phyloP scores from a whole-genome alignment of 2,888 invertebrate genomes.

The Mechanitis mazaeus region DNA sequence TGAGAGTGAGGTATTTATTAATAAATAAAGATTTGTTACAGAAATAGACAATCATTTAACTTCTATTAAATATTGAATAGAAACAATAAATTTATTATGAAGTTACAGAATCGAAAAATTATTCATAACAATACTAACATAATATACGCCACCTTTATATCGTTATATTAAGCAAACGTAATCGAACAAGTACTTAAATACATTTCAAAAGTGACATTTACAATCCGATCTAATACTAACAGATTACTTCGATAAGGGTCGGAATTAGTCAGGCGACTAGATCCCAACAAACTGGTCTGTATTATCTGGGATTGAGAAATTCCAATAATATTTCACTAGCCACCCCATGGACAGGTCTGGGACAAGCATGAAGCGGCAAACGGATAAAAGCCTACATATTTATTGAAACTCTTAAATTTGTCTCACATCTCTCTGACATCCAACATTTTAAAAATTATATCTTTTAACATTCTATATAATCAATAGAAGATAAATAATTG shows the following conservation, averaged over 20 bases:
- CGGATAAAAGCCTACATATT: slow-evolving; percentile 12
- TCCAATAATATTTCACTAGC: slow-evolving; percentile 67
- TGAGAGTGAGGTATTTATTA: slow-evolving; percentile 7
- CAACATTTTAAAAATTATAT: too few species aligned
- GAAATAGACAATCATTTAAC: slow-evolving; percentile 8
- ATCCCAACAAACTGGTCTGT: slow-evolving; percentile 45
- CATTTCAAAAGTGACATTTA: slow-evolving; percentile 26
- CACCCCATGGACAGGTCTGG: slow-evolving; percentile 34
- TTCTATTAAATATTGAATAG: background rate
- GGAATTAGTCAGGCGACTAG: slow-evolving; percentile 46
- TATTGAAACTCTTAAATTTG: background rate
- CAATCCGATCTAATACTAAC: slow-evolving; percentile 28
- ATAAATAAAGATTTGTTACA: too few species aligned
- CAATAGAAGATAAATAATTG: too few species aligned
- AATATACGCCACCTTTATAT: too few species aligned
- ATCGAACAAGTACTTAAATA: slow-evolving; percentile 5
- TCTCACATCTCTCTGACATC: too few species aligned
- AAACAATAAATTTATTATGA: too few species aligned
- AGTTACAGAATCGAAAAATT: too few species aligned
- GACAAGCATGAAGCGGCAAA: slow-evolving; percentile 30
- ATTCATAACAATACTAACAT: too few species aligned
- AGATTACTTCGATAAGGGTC: slow-evolving; percentile 39
- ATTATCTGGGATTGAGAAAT: slow-evolving; percentile 62
- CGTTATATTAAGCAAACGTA: too few species aligned
- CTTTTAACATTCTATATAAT: too few species aligned